A percentile compares a stretch with the other conserved stretches of the same genome.
phyloP scores from a whole-genome alignment of 2,113 vertebrate species.

The Oenanthe oenanthe region DNA sequence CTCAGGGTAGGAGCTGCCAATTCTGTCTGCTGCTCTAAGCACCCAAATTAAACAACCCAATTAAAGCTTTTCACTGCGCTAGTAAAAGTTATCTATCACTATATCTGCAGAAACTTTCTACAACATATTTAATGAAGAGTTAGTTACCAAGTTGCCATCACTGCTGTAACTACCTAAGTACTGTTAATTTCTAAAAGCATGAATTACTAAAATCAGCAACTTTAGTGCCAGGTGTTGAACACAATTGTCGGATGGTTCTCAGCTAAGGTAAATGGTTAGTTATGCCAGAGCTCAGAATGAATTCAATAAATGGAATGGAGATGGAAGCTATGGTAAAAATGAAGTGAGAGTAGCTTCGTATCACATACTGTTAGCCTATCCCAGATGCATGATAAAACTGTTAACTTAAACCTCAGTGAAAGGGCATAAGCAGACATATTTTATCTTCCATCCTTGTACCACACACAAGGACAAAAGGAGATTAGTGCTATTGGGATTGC shows the following conservation, averaged over 20 bases:
- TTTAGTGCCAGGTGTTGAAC: neutral
- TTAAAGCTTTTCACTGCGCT: neutral
- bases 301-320: neutral
- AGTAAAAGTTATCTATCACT: neutral
- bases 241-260: neutral
- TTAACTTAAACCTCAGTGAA: neutral
- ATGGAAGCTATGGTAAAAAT: neutral
- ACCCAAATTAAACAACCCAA: neutral
- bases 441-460: neutral
- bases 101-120: neutral
- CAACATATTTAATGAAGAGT: neutral
- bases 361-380: neutral
- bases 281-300: neutral
- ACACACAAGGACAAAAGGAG: neutral
- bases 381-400: neutral
- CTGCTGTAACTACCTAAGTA: neutral
- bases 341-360: neutral
- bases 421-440: neutral
- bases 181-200: neutral
- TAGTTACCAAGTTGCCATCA: neutral
- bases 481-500: neutral
- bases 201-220: neutral
- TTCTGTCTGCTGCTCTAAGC: neutral
- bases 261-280: neutral
- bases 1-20: neutral